phyloP scores from a whole-genome alignment of 1,140 invertebrate species.

The Zaprionus africanus region DNA sequence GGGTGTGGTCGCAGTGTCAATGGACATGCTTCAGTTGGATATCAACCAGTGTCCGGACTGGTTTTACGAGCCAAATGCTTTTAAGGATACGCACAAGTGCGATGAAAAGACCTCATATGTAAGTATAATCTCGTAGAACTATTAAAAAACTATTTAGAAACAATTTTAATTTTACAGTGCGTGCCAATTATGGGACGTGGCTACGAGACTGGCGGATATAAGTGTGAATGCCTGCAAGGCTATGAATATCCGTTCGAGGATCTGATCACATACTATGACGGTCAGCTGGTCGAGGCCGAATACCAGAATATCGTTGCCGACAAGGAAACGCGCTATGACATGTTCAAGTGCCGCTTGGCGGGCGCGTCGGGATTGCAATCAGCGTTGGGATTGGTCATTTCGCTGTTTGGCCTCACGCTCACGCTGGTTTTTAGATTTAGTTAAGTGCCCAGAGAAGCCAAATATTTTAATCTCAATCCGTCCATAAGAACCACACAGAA shows the following conservation, averaged over 20 bases:
- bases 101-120: constrained; percentile 96
- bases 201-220: constrained; percentile 97
- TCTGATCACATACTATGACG: constrained; percentile 97
- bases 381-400: constrained; percentile 83
- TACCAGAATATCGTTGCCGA: constrained; percentile 94
- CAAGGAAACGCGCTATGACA: constrained; percentile 92
- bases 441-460: constrained; percentile 61
- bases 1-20: constrained; percentile 96
- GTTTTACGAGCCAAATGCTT: constrained; percentile 95
- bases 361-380: constrained; percentile 88
- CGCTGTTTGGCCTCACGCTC: constrained; percentile 71
- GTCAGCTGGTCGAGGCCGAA: constrained; percentile 97
- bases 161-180: constrained; percentile 89
- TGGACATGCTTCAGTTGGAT: constrained; percentile 95
- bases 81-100: constrained; percentile 98
- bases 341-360: constrained; percentile 96
- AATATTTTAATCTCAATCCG: constrained; percentile 63
- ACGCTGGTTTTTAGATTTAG: constrained; percentile 81
- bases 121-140: constrained; percentile 85
- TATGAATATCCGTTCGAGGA: constrained; percentile 99
- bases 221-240: constrained; percentile 98
- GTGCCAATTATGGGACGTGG: constrained; percentile 96
- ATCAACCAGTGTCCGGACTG: constrained; percentile 97
- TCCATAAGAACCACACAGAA: constrained; percentile 51
- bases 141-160: not conserved